Base-by-base conservation (phyloP, 2,888 invertebrate genomes). In the Maniola hyperantus region DNA sequence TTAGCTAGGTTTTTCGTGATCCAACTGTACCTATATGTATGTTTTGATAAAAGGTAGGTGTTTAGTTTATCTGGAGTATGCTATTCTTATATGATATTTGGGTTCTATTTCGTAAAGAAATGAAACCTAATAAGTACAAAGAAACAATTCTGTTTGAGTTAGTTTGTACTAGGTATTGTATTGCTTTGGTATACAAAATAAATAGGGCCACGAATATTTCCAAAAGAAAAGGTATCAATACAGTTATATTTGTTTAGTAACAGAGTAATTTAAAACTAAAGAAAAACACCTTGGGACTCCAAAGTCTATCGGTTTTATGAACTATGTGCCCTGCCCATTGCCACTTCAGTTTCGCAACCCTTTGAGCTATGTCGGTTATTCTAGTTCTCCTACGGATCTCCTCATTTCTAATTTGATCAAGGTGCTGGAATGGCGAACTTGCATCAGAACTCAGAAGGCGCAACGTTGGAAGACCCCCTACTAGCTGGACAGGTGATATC, bases 261-360 rank as follows among this genome's bases (percentile, higher is more conserved):
- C 54, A 34, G 26, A 51, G 11, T 51, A 51, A 20, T 15, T 54
- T 54, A 1, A 36, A 55, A 20, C 55, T 55, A 20, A 18, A 55
- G 18, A 55, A 39, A n/a, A n/a, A n/a, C n/a, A n/a, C n/a, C n/a
- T n/a, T n/a, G n/a, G n/a, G n/a, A n/a, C n/a, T n/a, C n/a, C n/a
- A n/a, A n/a, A n/a, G n/a, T n/a, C n/a, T n/a, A n/a, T n/a, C n/a
- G n/a, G n/a, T n/a, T n/a, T n/a, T n/a, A n/a, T n/a, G n/a, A n/a
- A n/a, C n/a, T n/a, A n/a, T n/a, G n/a, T n/a, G n/a, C n/a, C n/a
- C n/a, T n/a, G n/a, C n/a, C n/a, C n/a, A n/a, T n/a, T n/a, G n/a
- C n/a, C n/a, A n/a, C n/a, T n/a, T n/a, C n/a, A n/a, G n/a, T n/a
- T n/a, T n/a, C n/a, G n/a, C n/a, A n/a, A n/a, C n/a, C n/a, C n/a